phyloP scores from a whole-genome alignment of 2,797 vertebrate species.

The Micromesistius poutassou region DNA sequence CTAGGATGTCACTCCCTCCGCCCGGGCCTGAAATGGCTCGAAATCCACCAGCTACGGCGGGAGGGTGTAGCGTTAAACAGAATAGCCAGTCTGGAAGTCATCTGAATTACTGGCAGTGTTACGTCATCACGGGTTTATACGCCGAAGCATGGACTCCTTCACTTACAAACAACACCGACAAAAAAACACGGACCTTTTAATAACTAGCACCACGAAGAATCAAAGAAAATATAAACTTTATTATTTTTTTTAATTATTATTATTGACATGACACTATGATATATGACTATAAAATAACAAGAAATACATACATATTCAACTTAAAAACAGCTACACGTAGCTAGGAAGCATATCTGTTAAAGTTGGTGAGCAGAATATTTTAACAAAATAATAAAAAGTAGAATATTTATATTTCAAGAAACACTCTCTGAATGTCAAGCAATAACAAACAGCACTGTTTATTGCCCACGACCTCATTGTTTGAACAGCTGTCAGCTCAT shows the following conservation, averaged over 20 bases:
- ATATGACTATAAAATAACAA: no score
- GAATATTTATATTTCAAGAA: neutral
- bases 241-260: neutral
- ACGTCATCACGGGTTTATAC: conserved; percentile 75
- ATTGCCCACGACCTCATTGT: neutral
- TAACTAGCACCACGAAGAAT: neutral
- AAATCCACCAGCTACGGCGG: conserved; percentile 23
- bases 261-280: neutral
- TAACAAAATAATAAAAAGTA: neutral
- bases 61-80: conserved; percentile 22
- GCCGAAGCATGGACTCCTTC: conserved; percentile 37
- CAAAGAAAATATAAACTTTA: neutral
- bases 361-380: neutral
- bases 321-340: neutral
- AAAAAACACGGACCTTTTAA: neutral
- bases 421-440: neutral
- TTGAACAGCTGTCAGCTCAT: neutral
- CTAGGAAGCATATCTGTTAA: neutral
- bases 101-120: conserved; percentile 82
- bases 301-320: neutral
- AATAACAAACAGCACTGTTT: neutral
- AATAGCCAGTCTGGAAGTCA: conserved; percentile 79
- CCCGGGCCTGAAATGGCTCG: fast-evolving
- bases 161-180: neutral
- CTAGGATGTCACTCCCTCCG: conserved; percentile 17